A percentile compares a stretch with the other conserved stretches of the same genome.
Conservation (phyloP, 2,113 vertebrate species). For the Tyrannus savana region DNA sequence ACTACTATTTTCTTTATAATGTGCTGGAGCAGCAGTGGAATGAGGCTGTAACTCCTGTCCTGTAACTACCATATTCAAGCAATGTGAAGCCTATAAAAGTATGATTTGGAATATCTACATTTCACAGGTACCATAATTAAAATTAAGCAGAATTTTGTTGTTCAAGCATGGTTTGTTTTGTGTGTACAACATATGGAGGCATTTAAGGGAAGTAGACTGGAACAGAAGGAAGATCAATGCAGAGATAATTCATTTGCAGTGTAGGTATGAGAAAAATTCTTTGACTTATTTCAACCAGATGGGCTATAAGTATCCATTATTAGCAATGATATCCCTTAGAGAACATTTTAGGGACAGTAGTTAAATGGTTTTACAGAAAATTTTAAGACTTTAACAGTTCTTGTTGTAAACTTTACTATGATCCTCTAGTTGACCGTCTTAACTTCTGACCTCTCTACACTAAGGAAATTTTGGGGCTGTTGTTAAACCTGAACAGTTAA, state of each 20-base stretch:
- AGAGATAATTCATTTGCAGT: not conserved
- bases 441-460: not conserved
- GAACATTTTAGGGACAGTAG: not conserved
- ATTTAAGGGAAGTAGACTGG: not conserved
- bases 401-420: not conserved
- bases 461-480: not conserved
- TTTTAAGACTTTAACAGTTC: not conserved
- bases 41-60: not conserved
- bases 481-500: not conserved
- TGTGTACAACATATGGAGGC: not conserved
- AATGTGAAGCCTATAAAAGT: not conserved
- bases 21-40: not conserved
- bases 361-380: not conserved
- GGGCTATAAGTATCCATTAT: not conserved
- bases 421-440: not conserved
- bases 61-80: not conserved
- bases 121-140: not conserved
- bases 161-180: not conserved
- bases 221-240: conserved; percentile 10
- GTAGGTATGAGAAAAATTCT: not conserved
- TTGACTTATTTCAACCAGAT: not conserved
- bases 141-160: not conserved
- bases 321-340: not conserved
- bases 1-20: not conserved
- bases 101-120: not conserved